phyloP scores from a whole-genome alignment of 1,140 invertebrate species.

The Drosophila lini region DNA sequence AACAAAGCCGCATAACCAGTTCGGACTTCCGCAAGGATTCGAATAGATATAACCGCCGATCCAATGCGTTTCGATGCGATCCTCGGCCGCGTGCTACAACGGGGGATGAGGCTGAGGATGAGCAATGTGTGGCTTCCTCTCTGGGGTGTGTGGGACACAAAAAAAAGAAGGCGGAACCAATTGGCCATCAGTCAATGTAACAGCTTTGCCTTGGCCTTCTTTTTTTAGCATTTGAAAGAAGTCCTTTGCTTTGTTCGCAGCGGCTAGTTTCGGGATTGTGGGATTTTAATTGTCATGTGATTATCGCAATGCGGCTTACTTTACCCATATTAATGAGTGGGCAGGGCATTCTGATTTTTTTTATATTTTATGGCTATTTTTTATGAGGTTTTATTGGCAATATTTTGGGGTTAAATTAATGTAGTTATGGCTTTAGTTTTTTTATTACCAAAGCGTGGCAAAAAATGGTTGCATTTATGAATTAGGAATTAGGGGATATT shows the following conservation, averaged over 20 bases:
- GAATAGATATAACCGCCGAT: conserved; percentile 13
- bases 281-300: conserved; percentile 66
- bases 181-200: conserved; percentile 78
- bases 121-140: conserved; percentile 3
- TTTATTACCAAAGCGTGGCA: conserved; percentile 53
- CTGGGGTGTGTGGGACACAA: conserved; percentile 8
- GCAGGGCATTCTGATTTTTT: conserved; percentile 31
- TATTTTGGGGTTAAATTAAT: conserved; percentile 27
- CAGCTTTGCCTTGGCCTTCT: conserved; percentile 39
- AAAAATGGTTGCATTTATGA: neutral
- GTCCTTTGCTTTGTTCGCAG: conserved; percentile 23
- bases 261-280: conserved; percentile 48
- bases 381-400: conserved; percentile 51
- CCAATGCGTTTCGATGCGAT: conserved; percentile 21
- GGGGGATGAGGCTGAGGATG: conserved; percentile 36
- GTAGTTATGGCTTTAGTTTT: conserved; percentile 22
- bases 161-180: conserved; percentile 76
- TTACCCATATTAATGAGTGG: conserved; percentile 71
- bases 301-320: conserved; percentile 25
- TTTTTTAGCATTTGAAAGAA: conserved; percentile 60
- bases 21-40: conserved; percentile 35
- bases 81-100: conserved; percentile 59
- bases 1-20: conserved; percentile 76
- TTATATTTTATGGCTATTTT: conserved; percentile 58
- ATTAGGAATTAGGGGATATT: neutral